Evolutionary conservation across 2,888 invertebrate species (phyloP).

Genomic region (Mimumesa dahlbomi): DNA sequence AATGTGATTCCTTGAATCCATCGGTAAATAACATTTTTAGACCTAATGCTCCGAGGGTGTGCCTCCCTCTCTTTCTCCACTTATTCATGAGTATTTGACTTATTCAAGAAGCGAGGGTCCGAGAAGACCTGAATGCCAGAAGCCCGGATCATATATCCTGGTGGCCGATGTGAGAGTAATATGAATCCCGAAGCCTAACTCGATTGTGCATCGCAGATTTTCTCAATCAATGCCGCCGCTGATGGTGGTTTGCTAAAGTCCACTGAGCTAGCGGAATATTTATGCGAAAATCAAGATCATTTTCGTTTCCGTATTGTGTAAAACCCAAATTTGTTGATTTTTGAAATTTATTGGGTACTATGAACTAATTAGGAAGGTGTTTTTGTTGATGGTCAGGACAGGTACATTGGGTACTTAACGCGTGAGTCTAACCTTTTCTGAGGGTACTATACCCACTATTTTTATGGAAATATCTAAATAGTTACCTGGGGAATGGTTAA

Average conservation of each 20-base stretch:
- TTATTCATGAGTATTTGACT: conserved; percentile 77
- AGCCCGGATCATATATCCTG: conserved; percentile 56
- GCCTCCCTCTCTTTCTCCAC: conserved; percentile 60
- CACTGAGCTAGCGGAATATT: no score
- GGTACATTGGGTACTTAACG: no score
- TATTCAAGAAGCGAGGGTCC: conserved; percentile 72
- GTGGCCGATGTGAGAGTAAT: conserved; percentile 60
- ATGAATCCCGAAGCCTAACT: conserved; percentile 67
- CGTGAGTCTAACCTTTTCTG: no score
- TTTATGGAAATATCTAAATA: no score
- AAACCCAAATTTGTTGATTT: no score
- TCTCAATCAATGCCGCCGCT: conserved; percentile 9
- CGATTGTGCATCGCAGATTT: conserved; percentile 61
- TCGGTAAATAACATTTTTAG: conserved; percentile 58
- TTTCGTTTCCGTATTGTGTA: neutral
- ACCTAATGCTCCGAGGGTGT: conserved; percentile 37
- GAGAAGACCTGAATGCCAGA: conserved; percentile 62
- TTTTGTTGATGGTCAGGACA: no score
- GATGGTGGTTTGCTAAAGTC: no score
- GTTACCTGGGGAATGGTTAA: no score
- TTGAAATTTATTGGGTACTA: no score
- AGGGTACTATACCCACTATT: no score
- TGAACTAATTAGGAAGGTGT: no score
- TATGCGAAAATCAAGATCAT: neutral
- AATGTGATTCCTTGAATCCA: conserved; percentile 55